Evolutionary conservation across 2,797 vertebrate species (phyloP).

Genomic region (Varecia variegata): DNA sequence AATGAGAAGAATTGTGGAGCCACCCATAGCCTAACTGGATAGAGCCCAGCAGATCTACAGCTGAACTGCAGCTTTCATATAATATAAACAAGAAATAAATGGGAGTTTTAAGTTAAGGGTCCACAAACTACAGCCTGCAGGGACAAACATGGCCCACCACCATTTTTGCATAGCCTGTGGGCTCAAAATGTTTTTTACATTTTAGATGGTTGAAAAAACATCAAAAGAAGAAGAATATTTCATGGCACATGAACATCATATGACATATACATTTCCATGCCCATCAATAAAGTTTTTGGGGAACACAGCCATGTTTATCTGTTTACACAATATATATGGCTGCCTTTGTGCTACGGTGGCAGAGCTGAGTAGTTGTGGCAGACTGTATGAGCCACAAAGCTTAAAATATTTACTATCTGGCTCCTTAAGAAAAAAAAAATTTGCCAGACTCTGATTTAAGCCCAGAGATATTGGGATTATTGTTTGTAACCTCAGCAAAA

Average conservation of each 20-base stretch:
- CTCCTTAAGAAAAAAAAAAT: background rate
- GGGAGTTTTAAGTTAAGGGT: background rate
- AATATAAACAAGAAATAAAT: background rate
- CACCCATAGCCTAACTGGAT: background rate
- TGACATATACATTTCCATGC: background rate
- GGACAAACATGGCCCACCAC: background rate
- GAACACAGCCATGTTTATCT: background rate
- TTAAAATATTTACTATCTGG: background rate
- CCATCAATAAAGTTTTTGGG: background rate
- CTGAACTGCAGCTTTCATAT: background rate
- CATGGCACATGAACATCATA: background rate
- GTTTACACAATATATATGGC: background rate
- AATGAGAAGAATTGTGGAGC: background rate
- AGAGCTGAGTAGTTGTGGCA: background rate
- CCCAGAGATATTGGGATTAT: background rate
- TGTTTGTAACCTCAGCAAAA: conserved; percentile 10
- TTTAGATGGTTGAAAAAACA: background rate
- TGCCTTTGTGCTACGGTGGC: background rate
- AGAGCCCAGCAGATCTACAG: background rate
- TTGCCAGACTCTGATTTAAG: conserved; percentile 12
- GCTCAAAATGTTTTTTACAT: background rate
- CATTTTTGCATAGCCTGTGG: background rate
- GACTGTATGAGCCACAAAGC: background rate
- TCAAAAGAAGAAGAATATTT: background rate
- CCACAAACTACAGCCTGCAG: background rate